Evolutionary conservation across 2,888 invertebrate genomes (phyloP), one percentile per base, ranked within the genome.

Genomic region (Pyrrhosoma nymphula): DNA sequence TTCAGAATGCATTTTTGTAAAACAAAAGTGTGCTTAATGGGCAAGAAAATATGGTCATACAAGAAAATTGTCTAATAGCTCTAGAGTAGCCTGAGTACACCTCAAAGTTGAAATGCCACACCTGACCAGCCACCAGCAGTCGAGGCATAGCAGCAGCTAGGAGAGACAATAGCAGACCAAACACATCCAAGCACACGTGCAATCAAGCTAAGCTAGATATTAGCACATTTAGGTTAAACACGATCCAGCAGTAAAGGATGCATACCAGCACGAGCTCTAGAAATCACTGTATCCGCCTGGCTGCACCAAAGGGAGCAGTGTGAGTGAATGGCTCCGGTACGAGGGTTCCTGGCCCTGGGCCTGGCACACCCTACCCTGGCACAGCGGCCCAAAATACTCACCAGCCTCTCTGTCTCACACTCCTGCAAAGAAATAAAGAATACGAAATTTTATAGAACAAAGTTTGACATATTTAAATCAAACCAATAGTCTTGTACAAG

Each of bases 231-330:
- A 10, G 60, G 60, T 8, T 60, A 1, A 8, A 14, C 0, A 20
- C 20, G 16, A 4, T 20, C 12, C 60, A 69, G 69, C 23, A 3
- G 18, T 69, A 8, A 69, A 69, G n/a, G 2, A 35, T 35, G 20
- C 69, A 93, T 89, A 93, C 93, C 93, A 69, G 93, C 93, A 47
- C 93, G 93, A 69, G 93, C 93, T 75, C 93, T 93, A 23, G 69
- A 47, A 47, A 69, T 69, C 10, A 93, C 75, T 26, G 93, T 69
- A 69, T 93, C 93, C 16, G 95, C 88, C 39, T 96, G 96, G 95
- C 97, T 97, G 96, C 97, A 97, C 88, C 97, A 96, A 95, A 97
- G 96, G 95, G 97, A 97, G 96, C 98, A 98, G 96, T 97, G 97
- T 90, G 97, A 97, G 95, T 98, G 97, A 69, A 97, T 96, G 47